A percentile compares a stretch with the other conserved stretches of the same genome.
These are phyloP conservation scores for Chorisops tibialis DNA, from an alignment of 2,888 invertebrate genomes.

Conservation along the genomic window DNA sequence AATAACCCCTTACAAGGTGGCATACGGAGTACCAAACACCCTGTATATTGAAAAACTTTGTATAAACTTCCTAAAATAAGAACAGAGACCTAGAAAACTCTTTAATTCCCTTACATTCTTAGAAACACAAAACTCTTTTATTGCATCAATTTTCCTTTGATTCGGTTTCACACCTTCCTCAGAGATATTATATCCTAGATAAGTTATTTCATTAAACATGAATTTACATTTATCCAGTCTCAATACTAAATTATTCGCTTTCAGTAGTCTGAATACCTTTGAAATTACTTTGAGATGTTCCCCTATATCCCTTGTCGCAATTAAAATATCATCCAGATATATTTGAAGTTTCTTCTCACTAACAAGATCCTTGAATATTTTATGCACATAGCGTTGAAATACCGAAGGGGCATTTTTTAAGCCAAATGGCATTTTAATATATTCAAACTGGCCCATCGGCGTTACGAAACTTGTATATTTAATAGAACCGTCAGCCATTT, in stretches of 20 bases:
- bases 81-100: too few relatives aligned
- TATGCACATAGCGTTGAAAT: background rate
- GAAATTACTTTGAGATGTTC: background rate
- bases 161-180: background rate
- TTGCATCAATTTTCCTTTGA: too few relatives aligned
- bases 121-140: too few relatives aligned
- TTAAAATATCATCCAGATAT: background rate
- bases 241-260: background rate
- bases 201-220: background rate
- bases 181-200: background rate
- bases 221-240: background rate
- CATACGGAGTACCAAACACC: too few relatives aligned
- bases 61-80: too few relatives aligned
- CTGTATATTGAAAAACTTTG: too few relatives aligned
- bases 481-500: background rate
- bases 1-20: too few relatives aligned
- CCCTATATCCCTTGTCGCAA: background rate
- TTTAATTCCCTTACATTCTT: too few relatives aligned
- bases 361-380: background rate
- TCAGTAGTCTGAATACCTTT: background rate
- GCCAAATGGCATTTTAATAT: background rate
- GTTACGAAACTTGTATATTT: background rate
- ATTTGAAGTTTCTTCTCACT: background rate
- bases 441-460: background rate
- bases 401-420: background rate